phyloP scores from a whole-genome alignment of 2,113 vertebrate species.

The Erythrocercus mccallii region DNA sequence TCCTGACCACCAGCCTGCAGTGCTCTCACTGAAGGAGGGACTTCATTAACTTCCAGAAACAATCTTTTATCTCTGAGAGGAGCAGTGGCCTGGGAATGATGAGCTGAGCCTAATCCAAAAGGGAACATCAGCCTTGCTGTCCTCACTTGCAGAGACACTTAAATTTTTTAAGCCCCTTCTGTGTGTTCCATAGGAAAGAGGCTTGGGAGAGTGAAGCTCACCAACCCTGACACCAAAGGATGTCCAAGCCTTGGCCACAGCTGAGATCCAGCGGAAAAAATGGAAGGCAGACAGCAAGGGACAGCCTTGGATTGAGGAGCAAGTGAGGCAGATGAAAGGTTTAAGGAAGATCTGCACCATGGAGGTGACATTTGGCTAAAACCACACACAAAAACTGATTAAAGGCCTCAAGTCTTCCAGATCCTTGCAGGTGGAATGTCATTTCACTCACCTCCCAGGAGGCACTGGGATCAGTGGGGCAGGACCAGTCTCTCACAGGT shows the following conservation, averaged over 20 bases:
- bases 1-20: neutral
- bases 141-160: neutral
- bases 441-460: neutral
- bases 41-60: neutral
- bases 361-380: neutral
- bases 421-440: neutral
- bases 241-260: neutral
- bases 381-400: neutral
- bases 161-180: neutral
- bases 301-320: neutral
- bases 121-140: neutral
- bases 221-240: neutral
- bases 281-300: neutral
- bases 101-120: neutral
- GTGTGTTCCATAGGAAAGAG: neutral
- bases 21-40: neutral
- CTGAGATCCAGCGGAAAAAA: neutral
- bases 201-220: neutral
- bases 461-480: neutral
- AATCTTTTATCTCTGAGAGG: neutral
- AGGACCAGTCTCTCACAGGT: neutral
- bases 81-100: neutral
- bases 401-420: neutral
- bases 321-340: neutral
- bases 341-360: neutral